Base-by-base conservation (phyloP, 2,113 vertebrate genomes). In the Tamias sibiricus region DNA sequence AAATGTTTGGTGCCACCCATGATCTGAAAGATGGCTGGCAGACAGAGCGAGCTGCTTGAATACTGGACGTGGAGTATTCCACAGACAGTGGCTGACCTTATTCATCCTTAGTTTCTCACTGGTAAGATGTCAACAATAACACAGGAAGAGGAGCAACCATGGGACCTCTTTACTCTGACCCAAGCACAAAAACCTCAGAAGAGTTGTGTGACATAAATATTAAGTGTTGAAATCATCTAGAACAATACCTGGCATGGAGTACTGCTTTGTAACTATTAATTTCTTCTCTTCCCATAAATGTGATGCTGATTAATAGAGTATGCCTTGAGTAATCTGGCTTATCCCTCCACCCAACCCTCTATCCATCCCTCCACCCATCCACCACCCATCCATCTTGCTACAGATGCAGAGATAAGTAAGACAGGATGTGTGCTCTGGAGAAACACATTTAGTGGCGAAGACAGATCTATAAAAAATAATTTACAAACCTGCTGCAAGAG, bases 301-400 rank as follows among this genome's bases (percentile, higher is more conserved):
- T 52, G 20, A 64, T 26, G 30, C 95, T 94, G 87, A 90, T 95
- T 37, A 93, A 91, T 74, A 90, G 71, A 87, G 37, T 95, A 80
- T 74, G 11, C 3, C 77, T 94, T 87, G 10, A 4, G 17, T 89
- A 69, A 80, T 86, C 75, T 68, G 17, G 30, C n/a, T 47, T 37
- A 49, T 66, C 12, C n/a, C 57, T 59, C 47, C 26, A 26, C 40
- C 57, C 28, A 44, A 52, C 44, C 24, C 71, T 28, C 57, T 22
- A 69, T 32, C 77, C 22, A 19, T 80, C 62, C 47, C 52, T 62
- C 52, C 19, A 76, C 88, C 57, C 44, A 59, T 64, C 24, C 22
- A 16, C 19, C 59, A 22, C 57, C 59, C 28, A 79, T 87, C 42
- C 66, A 40, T 93, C 66, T 81, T 75, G 54, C 75, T 95, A 35